phyloP scores from a whole-genome alignment of 2,113 vertebrate species.

The Ceyx cyanopectus region DNA sequence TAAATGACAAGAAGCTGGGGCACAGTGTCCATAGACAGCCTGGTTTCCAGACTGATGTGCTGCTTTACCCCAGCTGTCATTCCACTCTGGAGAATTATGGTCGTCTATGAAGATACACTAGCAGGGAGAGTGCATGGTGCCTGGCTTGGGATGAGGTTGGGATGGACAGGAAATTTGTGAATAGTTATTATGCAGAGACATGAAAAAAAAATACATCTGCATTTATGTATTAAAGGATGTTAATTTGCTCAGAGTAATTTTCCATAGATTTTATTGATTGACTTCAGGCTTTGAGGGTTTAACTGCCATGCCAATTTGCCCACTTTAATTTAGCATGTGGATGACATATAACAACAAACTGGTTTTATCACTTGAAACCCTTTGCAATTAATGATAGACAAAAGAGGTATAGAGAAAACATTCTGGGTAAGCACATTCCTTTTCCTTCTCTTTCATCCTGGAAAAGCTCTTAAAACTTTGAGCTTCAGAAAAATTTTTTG shows the following conservation, averaged over 20 bases:
- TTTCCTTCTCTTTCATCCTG: background rate
- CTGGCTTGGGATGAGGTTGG: background rate
- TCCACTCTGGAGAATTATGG: too few species aligned
- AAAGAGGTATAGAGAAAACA: constrained; percentile 40
- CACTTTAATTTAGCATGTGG: constrained; percentile 64
- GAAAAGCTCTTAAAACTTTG: constrained; percentile 18
- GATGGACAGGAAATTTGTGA: background rate
- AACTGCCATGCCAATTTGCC: constrained; percentile 49
- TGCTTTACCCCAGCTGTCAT: background rate
- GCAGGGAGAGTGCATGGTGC: background rate
- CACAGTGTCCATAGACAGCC: background rate
- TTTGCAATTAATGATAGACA: constrained; percentile 67
- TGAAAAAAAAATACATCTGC: background rate
- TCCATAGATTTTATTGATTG: constrained; percentile 69
- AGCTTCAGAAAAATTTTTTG: background rate
- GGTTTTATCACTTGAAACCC: constrained; percentile 52
- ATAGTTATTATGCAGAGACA: background rate
- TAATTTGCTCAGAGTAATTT: constrained; percentile 60
- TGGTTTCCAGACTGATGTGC: background rate
- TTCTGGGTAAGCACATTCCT: background rate
- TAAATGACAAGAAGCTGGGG: background rate
- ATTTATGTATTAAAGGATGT: constrained; percentile 26
- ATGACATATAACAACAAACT: constrained; percentile 56
- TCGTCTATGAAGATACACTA: background rate
- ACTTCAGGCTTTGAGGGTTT: constrained; percentile 52